Conservation (phyloP, 2,113 vertebrate species). For the Astur gentilis region DNA sequence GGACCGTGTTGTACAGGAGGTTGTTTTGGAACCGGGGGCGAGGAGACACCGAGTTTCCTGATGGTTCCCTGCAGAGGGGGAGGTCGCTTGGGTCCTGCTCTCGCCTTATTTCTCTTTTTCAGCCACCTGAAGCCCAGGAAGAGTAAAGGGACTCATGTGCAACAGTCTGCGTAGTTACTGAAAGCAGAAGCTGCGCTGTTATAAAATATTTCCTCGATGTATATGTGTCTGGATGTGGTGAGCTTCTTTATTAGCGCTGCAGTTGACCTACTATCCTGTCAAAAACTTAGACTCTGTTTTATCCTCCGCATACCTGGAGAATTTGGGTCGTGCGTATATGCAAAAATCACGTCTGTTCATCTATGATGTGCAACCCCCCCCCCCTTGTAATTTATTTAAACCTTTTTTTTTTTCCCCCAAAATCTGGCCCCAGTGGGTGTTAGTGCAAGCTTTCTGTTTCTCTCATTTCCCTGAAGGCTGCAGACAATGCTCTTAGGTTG, state of each 20-base stretch:
- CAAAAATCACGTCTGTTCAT: neutral
- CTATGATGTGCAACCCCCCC: neutral
- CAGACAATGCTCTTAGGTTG: too few relatives aligned
- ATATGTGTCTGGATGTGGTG: rapidly evolving
- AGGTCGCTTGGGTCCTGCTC: neutral
- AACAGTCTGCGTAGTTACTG: rapidly evolving
- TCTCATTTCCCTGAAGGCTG: neutral
- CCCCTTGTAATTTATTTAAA: neutral
- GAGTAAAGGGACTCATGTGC: neutral
- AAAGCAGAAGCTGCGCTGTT: too few relatives aligned
- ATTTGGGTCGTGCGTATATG: neutral
- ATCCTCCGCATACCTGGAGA: rapidly evolving
- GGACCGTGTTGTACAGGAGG: too few relatives aligned
- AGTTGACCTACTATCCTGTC: neutral
- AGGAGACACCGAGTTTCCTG: neutral
- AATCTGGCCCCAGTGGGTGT: neutral
- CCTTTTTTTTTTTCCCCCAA: neutral
- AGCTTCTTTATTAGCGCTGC: neutral
- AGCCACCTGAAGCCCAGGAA: neutral
- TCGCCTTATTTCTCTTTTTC: neutral
- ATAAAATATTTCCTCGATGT: neutral
- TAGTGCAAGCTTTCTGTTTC: neutral
- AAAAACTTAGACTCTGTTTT: neutral
- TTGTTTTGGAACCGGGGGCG: neutral
- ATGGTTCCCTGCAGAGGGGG: neutral